Evolutionary conservation across 1,140 invertebrate genomes (phyloP).

Genomic region (Monochamus saltuarius): DNA sequence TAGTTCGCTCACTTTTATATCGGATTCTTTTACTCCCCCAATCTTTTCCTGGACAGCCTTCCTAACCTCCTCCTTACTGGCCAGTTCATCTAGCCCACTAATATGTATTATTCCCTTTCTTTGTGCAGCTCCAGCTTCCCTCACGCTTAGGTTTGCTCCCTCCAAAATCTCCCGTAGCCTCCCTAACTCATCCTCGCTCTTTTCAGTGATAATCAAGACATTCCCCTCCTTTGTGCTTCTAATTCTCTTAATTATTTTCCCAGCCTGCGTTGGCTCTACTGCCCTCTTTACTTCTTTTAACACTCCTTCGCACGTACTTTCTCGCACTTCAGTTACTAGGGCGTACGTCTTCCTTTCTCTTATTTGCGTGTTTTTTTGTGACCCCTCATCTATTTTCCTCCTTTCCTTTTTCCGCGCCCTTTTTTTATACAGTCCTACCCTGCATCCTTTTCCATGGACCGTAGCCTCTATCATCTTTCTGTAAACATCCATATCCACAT

Average conservation of each 20-base stretch:
- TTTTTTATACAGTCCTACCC: background rate
- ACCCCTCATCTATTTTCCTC: background rate
- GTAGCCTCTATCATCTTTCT: constrained; percentile 22
- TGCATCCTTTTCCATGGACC: constrained; percentile 4
- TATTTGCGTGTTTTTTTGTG: background rate
- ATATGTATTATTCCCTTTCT: background rate
- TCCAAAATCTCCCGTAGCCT: background rate
- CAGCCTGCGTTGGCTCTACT: constrained; percentile 5
- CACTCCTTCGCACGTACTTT: constrained; percentile 1
- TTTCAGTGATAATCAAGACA: constrained; percentile 15
- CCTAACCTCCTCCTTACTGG: constrained; percentile 17
- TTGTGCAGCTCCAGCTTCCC: background rate
- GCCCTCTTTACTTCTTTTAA: background rate
- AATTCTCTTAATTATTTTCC: constrained; percentile 11
- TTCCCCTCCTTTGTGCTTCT: constrained; percentile 18
- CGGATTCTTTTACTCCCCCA: background rate
- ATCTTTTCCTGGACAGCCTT: constrained; percentile 9
- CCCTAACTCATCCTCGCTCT: constrained; percentile 7
- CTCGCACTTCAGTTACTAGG: constrained; percentile 9
- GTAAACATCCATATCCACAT: background rate
- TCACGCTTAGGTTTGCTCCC: background rate
- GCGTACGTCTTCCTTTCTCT: constrained; percentile 10
- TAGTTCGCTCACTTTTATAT: constrained; percentile 9
- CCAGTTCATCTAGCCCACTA: constrained; percentile 16
- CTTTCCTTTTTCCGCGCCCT: constrained; percentile 1